Evolutionary conservation across 2,888 invertebrate species (phyloP), one percentile per base, ranked within the genome.

Genomic region (Lutraria lutraria): DNA sequence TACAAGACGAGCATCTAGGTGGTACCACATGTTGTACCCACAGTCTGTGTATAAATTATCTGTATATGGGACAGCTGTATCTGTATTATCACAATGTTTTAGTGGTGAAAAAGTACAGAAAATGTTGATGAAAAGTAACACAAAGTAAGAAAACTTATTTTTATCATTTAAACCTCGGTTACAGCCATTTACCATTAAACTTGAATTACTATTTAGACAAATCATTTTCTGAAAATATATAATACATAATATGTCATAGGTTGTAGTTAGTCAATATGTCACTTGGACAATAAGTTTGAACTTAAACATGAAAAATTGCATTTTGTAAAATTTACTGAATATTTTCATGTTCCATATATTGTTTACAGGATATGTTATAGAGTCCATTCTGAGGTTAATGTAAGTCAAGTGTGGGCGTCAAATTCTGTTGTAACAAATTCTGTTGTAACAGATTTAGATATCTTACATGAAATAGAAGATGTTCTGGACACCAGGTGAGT

Each of bases 1-100:
- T 34, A 79, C 52, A 63, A 76, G 63, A 31, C 53, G 43, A 79
- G 72, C 91, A 56, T 89, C 89, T 4, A 86, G 72, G 72, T 93
- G 92, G 93, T 92, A 91, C 72, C 83, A 88, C 13, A 56, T 89
- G 0, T 76, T 93, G 10, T 84, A 88, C 31, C 83, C 83, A 63
- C 83, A 88, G 15, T 15, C 80, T n/a, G 25, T 88, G 15, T 93
- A 93, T 80, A 83, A 52, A 53, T 68, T 90, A n/a, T 83, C 89
- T 29, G 72, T 90, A 15, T 15, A 25, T 19, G 63, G 56, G 63
- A 88, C 87, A 83, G 89, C 79, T 43, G 29, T 25, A 63, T 85
- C 84, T 76, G 85, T 89, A 81, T 80, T 86, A 15, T 68, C 81
- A 76, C 54, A 43, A 34, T 63, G n/a, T 43, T 68, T 88, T 53